Conservation (phyloP, 2,113 vertebrate genomes). For the Capreolus pygargus region DNA sequence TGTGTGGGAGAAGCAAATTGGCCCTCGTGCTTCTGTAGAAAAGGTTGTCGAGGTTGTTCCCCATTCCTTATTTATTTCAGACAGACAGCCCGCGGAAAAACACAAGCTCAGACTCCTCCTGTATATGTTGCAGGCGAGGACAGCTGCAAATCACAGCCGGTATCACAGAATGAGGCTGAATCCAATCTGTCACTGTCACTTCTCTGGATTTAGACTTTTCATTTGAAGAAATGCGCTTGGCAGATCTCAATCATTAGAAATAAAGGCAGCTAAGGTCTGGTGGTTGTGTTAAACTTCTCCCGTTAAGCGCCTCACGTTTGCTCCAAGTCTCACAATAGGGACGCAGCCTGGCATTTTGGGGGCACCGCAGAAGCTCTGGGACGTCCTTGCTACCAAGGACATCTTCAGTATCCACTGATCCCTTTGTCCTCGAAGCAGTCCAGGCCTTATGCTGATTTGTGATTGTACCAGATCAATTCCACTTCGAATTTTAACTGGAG, state of each 20-base stretch:
- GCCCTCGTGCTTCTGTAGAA: not conserved
- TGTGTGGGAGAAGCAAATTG: not conserved
- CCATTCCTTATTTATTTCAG: constrained; percentile 34
- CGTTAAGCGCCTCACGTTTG: not conserved
- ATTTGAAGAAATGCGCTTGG: constrained; percentile 11
- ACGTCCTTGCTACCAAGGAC: not conserved
- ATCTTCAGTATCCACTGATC: not conserved
- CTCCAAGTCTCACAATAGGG: not conserved
- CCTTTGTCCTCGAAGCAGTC: constrained; percentile 22
- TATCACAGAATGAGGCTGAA: not conserved
- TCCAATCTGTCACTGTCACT: constrained; percentile 16
- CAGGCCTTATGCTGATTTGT: constrained; percentile 21
- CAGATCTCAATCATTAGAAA: not conserved
- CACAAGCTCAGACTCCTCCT: not conserved
- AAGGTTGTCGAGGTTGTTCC: not conserved
- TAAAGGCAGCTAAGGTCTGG: not conserved
- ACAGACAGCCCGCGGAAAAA: not conserved
- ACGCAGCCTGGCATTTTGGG: not conserved
- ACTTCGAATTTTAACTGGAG: constrained; percentile 49
- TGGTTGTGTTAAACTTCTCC: constrained; percentile 7
- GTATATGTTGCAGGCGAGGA: not conserved
- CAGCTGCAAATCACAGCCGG: not conserved
- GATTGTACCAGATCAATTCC: constrained; percentile 39
- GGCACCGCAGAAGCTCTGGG: not conserved
- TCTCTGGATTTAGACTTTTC: constrained; percentile 46